phyloP scores from a whole-genome alignment of 2,797 vertebrate species.

The Mycteria americana region DNA sequence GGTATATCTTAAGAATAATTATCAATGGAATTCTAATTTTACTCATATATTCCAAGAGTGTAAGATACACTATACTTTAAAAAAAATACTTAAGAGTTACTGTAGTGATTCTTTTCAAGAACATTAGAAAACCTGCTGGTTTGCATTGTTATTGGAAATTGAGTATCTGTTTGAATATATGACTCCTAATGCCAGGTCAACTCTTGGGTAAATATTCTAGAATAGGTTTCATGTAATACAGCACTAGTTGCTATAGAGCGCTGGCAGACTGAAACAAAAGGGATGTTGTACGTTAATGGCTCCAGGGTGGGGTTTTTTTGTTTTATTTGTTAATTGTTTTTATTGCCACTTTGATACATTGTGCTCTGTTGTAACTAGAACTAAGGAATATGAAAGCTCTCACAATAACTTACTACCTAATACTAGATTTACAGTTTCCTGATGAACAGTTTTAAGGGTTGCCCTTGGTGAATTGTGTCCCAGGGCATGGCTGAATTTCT shows the following conservation, averaged over 20 bases:
- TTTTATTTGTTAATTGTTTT: background rate
- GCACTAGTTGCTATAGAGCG: background rate
- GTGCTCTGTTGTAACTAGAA: background rate
- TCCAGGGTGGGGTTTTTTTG: background rate
- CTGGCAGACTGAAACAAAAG: background rate
- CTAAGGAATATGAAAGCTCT: background rate
- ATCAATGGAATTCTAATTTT: background rate
- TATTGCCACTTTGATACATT: background rate
- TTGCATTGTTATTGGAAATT: background rate
- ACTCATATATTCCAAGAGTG: background rate
- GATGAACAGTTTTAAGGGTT: background rate
- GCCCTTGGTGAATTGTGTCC: background rate
- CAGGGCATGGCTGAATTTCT: background rate
- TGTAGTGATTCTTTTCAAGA: background rate
- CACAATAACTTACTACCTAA: background rate
- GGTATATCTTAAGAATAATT: background rate
- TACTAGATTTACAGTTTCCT: background rate
- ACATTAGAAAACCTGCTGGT: background rate
- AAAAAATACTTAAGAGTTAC: background rate
- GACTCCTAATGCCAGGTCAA: background rate
- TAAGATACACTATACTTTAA: background rate
- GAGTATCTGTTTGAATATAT: background rate
- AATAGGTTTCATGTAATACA: background rate
- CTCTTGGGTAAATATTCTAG: background rate
- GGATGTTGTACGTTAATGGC: background rate